These are phyloP conservation scores for Corella eumyota DNA, from an alignment of 23 tunicate genomes.

Conservation along the genomic window DNA sequence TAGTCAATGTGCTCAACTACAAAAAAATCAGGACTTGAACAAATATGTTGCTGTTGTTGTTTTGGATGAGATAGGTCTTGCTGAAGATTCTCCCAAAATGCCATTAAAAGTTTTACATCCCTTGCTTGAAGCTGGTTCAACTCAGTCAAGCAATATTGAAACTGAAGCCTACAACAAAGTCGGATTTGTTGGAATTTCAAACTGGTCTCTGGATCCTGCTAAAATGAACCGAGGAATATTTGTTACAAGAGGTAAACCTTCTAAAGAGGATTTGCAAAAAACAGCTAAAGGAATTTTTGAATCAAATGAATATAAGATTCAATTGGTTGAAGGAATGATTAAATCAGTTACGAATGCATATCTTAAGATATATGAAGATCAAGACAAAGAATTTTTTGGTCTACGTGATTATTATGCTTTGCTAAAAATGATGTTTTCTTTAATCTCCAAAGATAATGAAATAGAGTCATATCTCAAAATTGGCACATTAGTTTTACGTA, in stretches of 20 bases:
- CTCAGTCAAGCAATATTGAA: neutral
- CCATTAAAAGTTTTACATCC: constrained; percentile 71
- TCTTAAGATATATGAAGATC: constrained; percentile 29
- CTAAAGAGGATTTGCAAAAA: constrained; percentile 38
- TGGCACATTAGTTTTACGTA: constrained; percentile 26
- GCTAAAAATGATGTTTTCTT: constrained; percentile 50
- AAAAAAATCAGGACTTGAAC: constrained; percentile 32
- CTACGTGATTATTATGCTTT: constrained; percentile 66
- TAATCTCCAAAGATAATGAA: constrained; percentile 10
- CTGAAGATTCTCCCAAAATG: constrained; percentile 71
- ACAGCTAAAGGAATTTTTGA: constrained; percentile 75
- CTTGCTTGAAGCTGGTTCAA: constrained; percentile 31
- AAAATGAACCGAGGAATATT: constrained; percentile 90
- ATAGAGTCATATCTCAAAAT: neutral
- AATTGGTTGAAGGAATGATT: constrained; percentile 1
- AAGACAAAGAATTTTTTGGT: constrained; percentile 66
- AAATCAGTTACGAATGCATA: constrained; percentile 35
- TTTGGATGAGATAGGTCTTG: constrained; percentile 68
- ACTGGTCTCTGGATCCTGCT: constrained; percentile 92
- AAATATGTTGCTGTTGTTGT: constrained; percentile 50
- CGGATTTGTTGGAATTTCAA: constrained; percentile 86
- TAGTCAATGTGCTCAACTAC: constrained; percentile 59
- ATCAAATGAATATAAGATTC: constrained; percentile 31
- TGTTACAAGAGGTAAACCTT: constrained; percentile 67
- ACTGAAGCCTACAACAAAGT: constrained; percentile 15